Conservation (phyloP, 2,113 vertebrate species). For the Xerus inauris region DNA sequence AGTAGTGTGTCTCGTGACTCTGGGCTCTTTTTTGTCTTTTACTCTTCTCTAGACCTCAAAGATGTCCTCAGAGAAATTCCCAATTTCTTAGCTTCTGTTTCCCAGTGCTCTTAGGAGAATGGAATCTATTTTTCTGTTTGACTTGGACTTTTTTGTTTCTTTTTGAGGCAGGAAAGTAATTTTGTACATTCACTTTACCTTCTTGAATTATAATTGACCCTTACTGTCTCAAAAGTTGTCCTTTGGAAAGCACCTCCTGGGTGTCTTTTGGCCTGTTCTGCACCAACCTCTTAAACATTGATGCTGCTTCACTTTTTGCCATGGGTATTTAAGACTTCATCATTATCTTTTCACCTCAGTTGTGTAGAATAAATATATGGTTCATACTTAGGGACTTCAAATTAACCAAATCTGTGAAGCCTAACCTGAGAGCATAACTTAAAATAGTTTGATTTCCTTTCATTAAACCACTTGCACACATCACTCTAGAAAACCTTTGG, state of each 20-base stretch:
- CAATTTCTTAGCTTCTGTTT: not conserved
- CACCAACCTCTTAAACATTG: not conserved
- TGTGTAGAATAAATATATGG: too few species aligned
- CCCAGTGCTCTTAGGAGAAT: not conserved
- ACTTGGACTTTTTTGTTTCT: not conserved
- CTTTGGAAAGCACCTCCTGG: not conserved
- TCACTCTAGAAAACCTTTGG: not conserved
- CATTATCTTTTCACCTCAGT: not conserved
- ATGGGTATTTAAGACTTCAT: not conserved
- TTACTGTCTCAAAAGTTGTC: not conserved
- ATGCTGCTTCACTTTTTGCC: not conserved
- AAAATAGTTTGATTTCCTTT: not conserved
- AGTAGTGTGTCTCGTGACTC: not conserved
- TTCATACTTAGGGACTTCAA: not conserved
- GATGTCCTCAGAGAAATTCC: not conserved
- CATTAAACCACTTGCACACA: not conserved
- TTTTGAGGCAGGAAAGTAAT: not conserved
- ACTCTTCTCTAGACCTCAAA: too few species aligned
- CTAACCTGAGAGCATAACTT: not conserved
- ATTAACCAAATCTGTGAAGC: not conserved
- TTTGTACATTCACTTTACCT: not conserved
- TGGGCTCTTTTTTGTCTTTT: not conserved
- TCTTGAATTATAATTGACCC: not conserved
- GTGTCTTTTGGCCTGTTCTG: not conserved
- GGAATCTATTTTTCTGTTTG: not conserved